Evolutionary conservation across 2,797 vertebrate genomes (phyloP), one percentile per base, ranked within the genome.

Genomic region (Etheostoma perlongum): DNA sequence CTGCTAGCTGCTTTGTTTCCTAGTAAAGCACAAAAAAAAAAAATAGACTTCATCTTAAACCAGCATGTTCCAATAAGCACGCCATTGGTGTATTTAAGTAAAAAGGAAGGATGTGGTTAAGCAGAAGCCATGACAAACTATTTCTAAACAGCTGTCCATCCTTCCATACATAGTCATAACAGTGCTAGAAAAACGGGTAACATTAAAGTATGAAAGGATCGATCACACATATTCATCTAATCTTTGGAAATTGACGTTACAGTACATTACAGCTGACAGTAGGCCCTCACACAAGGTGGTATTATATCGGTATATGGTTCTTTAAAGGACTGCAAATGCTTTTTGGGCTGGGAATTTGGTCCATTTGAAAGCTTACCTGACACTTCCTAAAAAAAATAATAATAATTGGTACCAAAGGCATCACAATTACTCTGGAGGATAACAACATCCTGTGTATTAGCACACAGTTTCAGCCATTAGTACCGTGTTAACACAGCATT

Each of bases 1-100:
- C 67, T 16, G 72, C 74, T 47, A 36, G 68, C 59, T 68, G 48
- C 62, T 74, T 27, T 10, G 23, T 57, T 42, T 58, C 42, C 40
- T 44, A 8, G 51, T 81, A 44, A 15, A 2, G 8, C 6, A 46
- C 2, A 49, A 23, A 65, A 60, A 76, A 47, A 49, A 15, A 60
- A 76, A 47, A 13, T 46, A 15, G 33, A 46, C 25, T 25, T 55
- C 11, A 61, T 58, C 36, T 55, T 48, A 21, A 63, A 64, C 18
- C 40, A 27, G 9, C 64, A 53, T 51, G 42, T 40, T 65, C 18
- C 21, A 46, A 9, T 49, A 60, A 67, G 10, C 15, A 8, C 57
- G 3, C 12, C 3, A 27, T 8, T 15, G 2, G 10, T 75, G 51
- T 21, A n/a, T 46, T 78, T 72, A 61, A 33, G n/a, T 49, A 13